Percentiles rank a stretch among this genome's conserved stretches.
Evolutionary conservation across 2,113 vertebrate genomes (phyloP).

Genomic region (Seriola rivoliana): DNA sequence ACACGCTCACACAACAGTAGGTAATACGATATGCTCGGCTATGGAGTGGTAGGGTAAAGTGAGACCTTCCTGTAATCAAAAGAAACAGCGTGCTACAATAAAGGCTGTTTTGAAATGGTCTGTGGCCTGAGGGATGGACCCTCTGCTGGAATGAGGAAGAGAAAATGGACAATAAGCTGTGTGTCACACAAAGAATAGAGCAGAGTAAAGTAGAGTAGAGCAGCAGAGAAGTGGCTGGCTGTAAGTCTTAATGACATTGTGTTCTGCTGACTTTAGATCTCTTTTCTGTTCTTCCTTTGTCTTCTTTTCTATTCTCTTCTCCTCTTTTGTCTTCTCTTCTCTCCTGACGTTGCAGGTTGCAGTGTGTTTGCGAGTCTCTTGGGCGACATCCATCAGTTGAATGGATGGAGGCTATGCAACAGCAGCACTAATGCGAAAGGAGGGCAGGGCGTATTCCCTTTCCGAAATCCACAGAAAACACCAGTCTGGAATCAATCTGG

Average conservation of each 20-base stretch:
- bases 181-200: constrained; percentile 35
- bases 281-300: constrained; percentile 41
- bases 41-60: constrained; percentile 76
- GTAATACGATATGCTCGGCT: constrained; percentile 66
- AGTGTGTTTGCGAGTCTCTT: constrained; percentile 59
- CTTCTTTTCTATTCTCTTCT: constrained; percentile 9
- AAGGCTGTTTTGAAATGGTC: constrained; percentile 71
- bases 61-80: constrained; percentile 82
- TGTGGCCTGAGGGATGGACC: constrained; percentile 64
- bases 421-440: constrained; percentile 41
- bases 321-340: constrained; percentile 35
- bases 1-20: constrained; percentile 23
- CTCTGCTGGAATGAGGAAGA: constrained; percentile 72
- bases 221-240: constrained; percentile 42
- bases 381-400: constrained; percentile 68
- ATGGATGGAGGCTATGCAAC: constrained; percentile 49
- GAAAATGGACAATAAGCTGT: constrained; percentile 55
- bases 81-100: constrained; percentile 77
- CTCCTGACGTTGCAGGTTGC: constrained; percentile 57
- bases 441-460: constrained; percentile 62
- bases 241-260: not conserved
- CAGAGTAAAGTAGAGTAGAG: constrained; percentile 33
- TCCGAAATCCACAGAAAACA: constrained; percentile 70
- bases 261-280: constrained; percentile 14
- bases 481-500: constrained; percentile 84